A percentile compares a stretch with the other conserved stretches of the same genome.
Conservation (phyloP, 2,797 vertebrate genomes). For the Coregonus sp. region DNA sequence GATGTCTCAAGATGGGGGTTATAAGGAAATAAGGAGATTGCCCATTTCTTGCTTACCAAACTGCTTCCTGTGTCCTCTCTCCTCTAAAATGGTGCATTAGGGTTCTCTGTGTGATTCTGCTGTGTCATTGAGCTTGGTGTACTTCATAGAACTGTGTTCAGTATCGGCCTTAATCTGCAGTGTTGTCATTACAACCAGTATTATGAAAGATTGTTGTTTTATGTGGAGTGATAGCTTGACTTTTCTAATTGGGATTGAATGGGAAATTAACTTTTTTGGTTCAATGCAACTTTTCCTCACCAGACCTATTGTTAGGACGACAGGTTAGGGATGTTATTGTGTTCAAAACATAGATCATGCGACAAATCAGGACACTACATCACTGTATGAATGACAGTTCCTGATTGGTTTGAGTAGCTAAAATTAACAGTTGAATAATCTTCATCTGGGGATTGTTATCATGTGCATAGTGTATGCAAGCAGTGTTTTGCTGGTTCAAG, state of each 20-base stretch:
- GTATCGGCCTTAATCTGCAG: background rate
- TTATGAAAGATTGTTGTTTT: slow-evolving; percentile 10
- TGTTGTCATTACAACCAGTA: slow-evolving; percentile 7
- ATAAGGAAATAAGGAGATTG: slow-evolving; percentile 5
- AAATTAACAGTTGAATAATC: slow-evolving; percentile 25
- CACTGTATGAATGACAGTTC: background rate
- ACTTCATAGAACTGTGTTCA: background rate
- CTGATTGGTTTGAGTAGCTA: slow-evolving; percentile 3
- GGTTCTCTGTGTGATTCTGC: background rate
- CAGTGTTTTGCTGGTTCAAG: slow-evolving; percentile 45
- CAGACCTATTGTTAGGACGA: slow-evolving; percentile 17
- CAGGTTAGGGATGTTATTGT: slow-evolving; percentile 22
- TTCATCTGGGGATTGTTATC: slow-evolving; percentile 25
- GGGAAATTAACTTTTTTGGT: background rate
- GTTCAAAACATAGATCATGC: slow-evolving; percentile 7
- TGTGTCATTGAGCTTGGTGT: background rate
- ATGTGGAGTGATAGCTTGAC: background rate
- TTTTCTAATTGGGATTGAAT: background rate
- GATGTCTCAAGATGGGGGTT: slow-evolving; percentile 11
- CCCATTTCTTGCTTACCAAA: background rate
- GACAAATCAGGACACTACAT: background rate
- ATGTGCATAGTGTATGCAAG: slow-evolving; percentile 31
- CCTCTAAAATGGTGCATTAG: background rate
- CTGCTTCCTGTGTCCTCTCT: slow-evolving; percentile 1
- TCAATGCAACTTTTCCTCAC: background rate